Percentiles rank a stretch among this genome's conserved stretches.
phyloP scores from a whole-genome alignment of 2,797 vertebrate species.

The Phoeniculus purpureus region DNA sequence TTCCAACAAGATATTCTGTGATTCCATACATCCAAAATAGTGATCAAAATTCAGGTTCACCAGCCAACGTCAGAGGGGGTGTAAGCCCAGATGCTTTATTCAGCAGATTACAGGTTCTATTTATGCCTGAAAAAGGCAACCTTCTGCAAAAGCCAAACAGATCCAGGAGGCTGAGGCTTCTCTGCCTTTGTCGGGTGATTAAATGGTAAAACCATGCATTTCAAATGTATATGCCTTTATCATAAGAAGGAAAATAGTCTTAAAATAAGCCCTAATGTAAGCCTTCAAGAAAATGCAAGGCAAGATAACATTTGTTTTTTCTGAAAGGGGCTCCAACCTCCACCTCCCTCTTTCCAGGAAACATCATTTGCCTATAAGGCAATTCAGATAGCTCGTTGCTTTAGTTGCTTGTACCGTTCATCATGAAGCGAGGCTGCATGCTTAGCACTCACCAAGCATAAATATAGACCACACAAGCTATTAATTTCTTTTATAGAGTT shows the following conservation, averaged over 20 bases:
- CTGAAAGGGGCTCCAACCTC: background rate
- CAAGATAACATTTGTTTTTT: background rate
- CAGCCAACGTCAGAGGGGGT: accelerated
- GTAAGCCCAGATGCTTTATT: background rate
- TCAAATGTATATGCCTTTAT: background rate
- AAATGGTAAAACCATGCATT: background rate
- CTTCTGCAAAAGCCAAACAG: background rate
- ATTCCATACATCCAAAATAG: background rate
- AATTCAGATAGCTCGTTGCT: background rate
- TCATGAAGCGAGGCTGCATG: accelerated
- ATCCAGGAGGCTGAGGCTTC: background rate
- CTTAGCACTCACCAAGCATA: background rate
- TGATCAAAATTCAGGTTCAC: background rate
- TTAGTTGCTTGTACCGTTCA: background rate
- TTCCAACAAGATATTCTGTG: too few species aligned
- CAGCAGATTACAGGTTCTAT: background rate
- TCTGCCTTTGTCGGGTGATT: background rate
- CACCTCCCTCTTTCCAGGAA: background rate
- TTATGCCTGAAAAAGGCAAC: background rate
- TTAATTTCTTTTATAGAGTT: constrained; percentile 20
- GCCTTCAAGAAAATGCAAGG: background rate
- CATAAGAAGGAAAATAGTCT: background rate
- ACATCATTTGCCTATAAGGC: background rate
- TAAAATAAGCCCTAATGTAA: background rate
- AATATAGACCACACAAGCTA: background rate